Percentiles rank a stretch among this genome's conserved stretches.
phyloP scores from a whole-genome alignment of 2,888 invertebrate genomes.

The Lasioglossum villosulum region DNA sequence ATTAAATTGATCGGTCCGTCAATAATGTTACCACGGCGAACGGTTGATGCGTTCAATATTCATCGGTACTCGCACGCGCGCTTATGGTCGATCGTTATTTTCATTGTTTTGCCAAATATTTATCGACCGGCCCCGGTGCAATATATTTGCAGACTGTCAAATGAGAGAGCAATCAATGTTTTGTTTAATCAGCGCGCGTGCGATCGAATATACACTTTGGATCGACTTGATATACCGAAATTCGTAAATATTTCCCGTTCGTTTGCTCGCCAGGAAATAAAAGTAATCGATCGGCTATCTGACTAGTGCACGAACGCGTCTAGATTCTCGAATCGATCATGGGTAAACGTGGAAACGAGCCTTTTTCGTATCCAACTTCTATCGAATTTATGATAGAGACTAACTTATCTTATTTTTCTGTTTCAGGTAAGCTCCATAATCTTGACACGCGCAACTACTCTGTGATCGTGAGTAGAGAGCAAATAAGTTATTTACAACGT shows the following conservation, averaged over 20 bases:
- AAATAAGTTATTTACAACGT: neutral
- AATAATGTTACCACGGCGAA: conserved; percentile 30
- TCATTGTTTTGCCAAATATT: conserved; percentile 56
- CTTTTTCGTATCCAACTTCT: neutral
- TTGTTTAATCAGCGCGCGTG: conserved; percentile 44
- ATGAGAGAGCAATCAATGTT: conserved; percentile 59
- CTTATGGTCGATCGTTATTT: conserved; percentile 51
- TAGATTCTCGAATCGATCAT: neutral
- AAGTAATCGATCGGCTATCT: conserved; percentile 4
- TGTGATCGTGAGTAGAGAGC: neutral
- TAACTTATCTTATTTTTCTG: neutral
- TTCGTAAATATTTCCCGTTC: conserved; percentile 47
- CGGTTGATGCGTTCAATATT: conserved; percentile 38
- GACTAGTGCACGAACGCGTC: neutral
- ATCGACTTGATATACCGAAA: conserved; percentile 40
- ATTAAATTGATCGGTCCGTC: conserved; percentile 38
- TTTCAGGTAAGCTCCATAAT: neutral
- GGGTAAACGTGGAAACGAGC: neutral
- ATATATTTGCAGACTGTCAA: conserved; percentile 53
- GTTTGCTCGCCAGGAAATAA: conserved; percentile 26
- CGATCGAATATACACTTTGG: conserved; percentile 32
- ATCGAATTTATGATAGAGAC: neutral
- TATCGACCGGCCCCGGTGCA: conserved; percentile 35
- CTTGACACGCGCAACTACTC: neutral
- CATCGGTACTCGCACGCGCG: conserved; percentile 33